phyloP scores from a whole-genome alignment of 1,140 invertebrate genomes.

The Drosophila teissieri region DNA sequence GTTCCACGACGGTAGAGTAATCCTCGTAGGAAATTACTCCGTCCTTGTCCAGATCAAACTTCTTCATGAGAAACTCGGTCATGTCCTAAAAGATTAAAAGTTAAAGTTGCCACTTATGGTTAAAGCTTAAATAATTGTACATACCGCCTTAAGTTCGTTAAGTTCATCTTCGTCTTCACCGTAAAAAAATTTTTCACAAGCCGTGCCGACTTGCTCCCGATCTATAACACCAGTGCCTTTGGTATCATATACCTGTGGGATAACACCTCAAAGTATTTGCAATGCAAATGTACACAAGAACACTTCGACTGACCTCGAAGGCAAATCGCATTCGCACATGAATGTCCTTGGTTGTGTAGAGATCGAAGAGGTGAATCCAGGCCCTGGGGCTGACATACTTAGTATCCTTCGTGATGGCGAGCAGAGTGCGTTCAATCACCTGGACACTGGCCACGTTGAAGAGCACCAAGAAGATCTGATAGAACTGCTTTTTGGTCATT shows the following conservation, averaged over 20 bases:
- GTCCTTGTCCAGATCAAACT: constrained; percentile 91
- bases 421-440: constrained; percentile 39
- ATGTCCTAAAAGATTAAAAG: constrained; percentile 24
- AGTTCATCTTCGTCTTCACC: constrained; percentile 52
- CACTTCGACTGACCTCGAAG: constrained; percentile 15
- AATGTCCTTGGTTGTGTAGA: constrained; percentile 41
- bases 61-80: constrained; percentile 89
- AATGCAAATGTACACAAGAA: too few species aligned
- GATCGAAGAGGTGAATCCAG: constrained; percentile 34
- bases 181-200: constrained; percentile 35
- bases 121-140: background rate
- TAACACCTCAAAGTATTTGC: background rate
- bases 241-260: constrained; percentile 53
- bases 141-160: constrained; percentile 37
- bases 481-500: constrained; percentile 47
- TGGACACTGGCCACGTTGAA: constrained; percentile 36
- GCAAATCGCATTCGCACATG: constrained; percentile 38
- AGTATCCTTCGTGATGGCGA: constrained; percentile 27
- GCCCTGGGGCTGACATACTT: constrained; percentile 33
- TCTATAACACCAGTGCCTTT: constrained; percentile 44
- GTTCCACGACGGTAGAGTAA: constrained; percentile 87
- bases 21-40: constrained; percentile 90
- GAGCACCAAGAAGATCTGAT: constrained; percentile 31
- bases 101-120: background rate
- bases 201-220: constrained; percentile 30